Percentiles rank a stretch among this genome's conserved stretches.
These are phyloP conservation scores for Drosophila infuscata DNA, from an alignment of 2,888 invertebrate species.

Conservation along the genomic window DNA sequence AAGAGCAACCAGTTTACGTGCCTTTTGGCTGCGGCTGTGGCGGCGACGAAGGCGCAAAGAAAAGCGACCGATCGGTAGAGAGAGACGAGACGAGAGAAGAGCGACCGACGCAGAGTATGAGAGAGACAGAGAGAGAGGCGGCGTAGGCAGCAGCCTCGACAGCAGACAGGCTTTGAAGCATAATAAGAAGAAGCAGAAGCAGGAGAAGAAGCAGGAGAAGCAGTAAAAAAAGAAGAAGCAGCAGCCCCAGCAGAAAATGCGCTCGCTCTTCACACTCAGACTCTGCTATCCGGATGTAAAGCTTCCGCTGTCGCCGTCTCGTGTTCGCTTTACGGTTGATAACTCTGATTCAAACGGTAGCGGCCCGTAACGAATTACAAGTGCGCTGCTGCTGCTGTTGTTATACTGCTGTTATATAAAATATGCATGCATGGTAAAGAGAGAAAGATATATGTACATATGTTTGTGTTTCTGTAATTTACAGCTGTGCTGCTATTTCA, in stretches of 20 bases:
- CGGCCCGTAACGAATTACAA: constrained; percentile 68
- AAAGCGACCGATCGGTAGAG: constrained; percentile 30
- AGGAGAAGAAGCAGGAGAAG: background rate
- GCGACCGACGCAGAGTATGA: background rate
- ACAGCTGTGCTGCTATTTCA: background rate
- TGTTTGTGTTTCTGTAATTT: background rate
- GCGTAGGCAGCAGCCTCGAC: constrained; percentile 33
- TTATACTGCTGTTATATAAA: background rate
- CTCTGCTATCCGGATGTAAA: constrained; percentile 74
- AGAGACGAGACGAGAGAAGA: constrained; percentile 4
- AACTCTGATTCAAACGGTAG: constrained; percentile 52
- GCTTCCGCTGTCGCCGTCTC: constrained; percentile 68
- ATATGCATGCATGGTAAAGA: background rate
- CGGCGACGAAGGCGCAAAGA: constrained; percentile 59
- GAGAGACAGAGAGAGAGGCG: constrained; percentile 4
- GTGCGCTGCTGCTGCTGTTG: constrained; percentile 46
- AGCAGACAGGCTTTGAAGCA: constrained; percentile 49
- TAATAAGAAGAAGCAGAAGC: constrained; percentile 1
- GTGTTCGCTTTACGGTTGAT: constrained; percentile 75
- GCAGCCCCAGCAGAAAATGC: constrained; percentile 22
- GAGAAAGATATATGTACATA: background rate
- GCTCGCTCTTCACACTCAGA: constrained; percentile 24
- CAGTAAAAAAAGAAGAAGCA: constrained; percentile 37
- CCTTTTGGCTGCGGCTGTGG: constrained; percentile 71
- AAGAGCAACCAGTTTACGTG: constrained; percentile 77